A percentile compares a stretch with the other conserved stretches of the same genome.
These are phyloP conservation scores for Lates japonicus DNA, from an alignment of 2,797 vertebrate genomes.

Conservation along the genomic window DNA sequence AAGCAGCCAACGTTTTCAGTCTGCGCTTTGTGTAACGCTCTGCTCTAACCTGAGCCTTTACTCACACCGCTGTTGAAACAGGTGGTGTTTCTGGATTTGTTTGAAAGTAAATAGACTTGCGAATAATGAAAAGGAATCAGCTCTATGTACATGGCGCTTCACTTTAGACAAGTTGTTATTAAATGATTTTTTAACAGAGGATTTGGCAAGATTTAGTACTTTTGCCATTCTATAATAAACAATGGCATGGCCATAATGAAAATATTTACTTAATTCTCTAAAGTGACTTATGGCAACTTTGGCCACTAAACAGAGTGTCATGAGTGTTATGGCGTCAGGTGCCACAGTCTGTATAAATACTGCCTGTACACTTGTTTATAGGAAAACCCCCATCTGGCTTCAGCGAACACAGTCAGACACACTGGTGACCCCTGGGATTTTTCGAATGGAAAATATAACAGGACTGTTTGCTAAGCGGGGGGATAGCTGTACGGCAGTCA, in stretches of 20 bases:
- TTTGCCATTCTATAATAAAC: conserved; percentile 99
- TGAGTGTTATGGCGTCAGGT: conserved; percentile 99
- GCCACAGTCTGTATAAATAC: conserved; percentile 98
- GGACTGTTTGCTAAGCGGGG: conserved; percentile 94
- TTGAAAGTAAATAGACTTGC: conserved; percentile 91
- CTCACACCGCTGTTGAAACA: conserved; percentile 87
- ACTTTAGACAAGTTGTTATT: conserved; percentile 93
- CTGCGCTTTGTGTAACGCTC: conserved; percentile 34
- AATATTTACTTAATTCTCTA: conserved; percentile 99
- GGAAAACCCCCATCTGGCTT: conserved; percentile 98
- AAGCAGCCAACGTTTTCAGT: conserved; percentile 26
- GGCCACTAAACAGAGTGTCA: conserved; percentile 97
- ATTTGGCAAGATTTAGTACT: conserved; percentile 97
- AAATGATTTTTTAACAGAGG: conserved; percentile 96
- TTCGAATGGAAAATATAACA: conserved; percentile 98
- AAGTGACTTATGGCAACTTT: conserved; percentile 99
- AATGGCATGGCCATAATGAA: conserved; percentile 97
- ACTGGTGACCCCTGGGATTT: conserved; percentile 91
- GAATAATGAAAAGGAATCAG: conserved; percentile 90
- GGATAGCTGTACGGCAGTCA: conserved; percentile 88
- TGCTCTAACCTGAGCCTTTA: conserved; percentile 79
- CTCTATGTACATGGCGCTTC: conserved; percentile 90
- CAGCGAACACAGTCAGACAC: conserved; percentile 92
- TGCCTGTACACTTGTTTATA: conserved; percentile 98
- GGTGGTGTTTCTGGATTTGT: conserved; percentile 91